Evolutionary conservation across 2,888 invertebrate species (phyloP), one percentile per base, ranked within the genome.

Genomic region (Malthinus seriepunctatus): DNA sequence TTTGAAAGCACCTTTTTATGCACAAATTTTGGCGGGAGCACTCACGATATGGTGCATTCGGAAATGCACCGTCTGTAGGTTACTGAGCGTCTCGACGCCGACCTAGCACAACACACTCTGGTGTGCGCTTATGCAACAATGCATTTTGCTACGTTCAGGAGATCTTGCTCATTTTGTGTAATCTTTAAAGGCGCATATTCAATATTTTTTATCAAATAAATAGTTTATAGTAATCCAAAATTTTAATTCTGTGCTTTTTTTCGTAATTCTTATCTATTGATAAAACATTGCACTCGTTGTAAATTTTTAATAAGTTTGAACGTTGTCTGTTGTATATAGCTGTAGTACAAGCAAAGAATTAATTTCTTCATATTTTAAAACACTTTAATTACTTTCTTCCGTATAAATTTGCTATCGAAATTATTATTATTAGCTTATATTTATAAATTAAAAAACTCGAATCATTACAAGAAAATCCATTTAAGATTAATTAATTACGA

Each of bases 31-130:
- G 71, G 72, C 70, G 66, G 65, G 63, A 64, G 62, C 60, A 61
- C 57, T 63, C 55, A 61, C 63, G 63, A 55, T 58, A 53, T 57
- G 61, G 63, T 57, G 65, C 63, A 68, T 64, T 72, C 71, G 74
- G 74, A 75, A 73, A 75, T 76, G 76, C 75, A 74, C 68, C 70
- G 68, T 62, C 60, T 66, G 67, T 56, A 51, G 62, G 62, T 57
- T 60, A 51, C 60, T 60, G 61, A 63, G 72, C 76, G 76, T 76
- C 75, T 70, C 73, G 75, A 75, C 77, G 76, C 77, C 78, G 79
- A 79, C 79, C 79, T 79, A 78, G 73, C 78, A 73, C 78, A 79
- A 79, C 77, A 77, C 76, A 71, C 73, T 76, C 76, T 75, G 76
- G 66, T 72, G 77, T 78, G 76, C 72, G 76, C 69, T 59, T 58